Percentiles rank a stretch among this genome's conserved stretches.
These are phyloP conservation scores for Python bivittatus DNA, from an alignment of 2,113 vertebrate genomes.

Conservation along the genomic window DNA sequence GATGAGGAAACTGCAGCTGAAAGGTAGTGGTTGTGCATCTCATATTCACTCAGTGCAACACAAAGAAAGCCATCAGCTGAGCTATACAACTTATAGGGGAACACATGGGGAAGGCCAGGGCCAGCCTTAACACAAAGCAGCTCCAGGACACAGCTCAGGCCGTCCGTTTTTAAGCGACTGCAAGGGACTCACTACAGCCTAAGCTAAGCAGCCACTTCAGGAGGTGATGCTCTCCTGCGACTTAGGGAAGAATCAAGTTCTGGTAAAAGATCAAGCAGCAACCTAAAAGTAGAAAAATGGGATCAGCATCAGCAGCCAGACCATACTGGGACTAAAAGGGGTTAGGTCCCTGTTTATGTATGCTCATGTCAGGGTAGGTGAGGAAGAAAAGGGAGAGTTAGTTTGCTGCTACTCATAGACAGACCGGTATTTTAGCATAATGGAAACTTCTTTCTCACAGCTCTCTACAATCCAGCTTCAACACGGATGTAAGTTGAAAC, in stretches of 20 bases:
- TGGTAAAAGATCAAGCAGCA: background rate
- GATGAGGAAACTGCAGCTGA: background rate
- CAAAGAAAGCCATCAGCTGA: background rate
- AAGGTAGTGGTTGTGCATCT: background rate
- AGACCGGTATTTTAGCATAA: background rate
- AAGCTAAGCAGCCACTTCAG: background rate
- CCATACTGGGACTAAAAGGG: background rate
- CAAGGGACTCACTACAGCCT: background rate
- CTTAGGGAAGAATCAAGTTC: background rate
- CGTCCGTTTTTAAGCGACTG: background rate
- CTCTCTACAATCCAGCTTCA: background rate
- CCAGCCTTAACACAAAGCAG: background rate
- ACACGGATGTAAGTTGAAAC: background rate
- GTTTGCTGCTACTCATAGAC: background rate
- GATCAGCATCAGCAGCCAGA: background rate
- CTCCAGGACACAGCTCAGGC: background rate
- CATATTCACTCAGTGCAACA: background rate
- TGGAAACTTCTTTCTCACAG: background rate
- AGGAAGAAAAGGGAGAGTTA: background rate
- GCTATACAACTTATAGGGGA: background rate
- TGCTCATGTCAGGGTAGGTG: background rate
- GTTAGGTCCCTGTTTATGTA: background rate
- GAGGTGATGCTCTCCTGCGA: background rate
- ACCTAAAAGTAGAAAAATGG: background rate
- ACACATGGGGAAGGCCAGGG: background rate